phyloP scores from a whole-genome alignment of 1,140 invertebrate genomes.

The Lordiphosa stackelbergi region DNA sequence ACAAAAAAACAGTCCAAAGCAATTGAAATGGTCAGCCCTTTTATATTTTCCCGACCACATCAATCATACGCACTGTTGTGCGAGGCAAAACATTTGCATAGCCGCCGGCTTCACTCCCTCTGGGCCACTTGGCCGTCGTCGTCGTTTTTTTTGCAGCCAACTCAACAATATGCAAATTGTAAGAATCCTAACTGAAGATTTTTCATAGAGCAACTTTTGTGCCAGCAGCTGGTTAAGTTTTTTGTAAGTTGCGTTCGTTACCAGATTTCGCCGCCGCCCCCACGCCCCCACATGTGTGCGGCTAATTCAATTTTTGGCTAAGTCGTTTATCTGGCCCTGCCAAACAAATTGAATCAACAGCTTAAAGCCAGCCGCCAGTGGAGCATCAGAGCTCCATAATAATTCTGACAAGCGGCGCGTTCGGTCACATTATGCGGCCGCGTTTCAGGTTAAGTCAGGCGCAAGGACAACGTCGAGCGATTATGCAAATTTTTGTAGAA shows the following conservation, averaged over 20 bases:
- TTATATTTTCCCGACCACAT: slow-evolving; percentile 47
- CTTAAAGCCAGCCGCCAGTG: slow-evolving; percentile 35
- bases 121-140: slow-evolving; percentile 30
- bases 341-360: slow-evolving; percentile 62
- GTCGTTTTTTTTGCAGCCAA: slow-evolving; percentile 8
- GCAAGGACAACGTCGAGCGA: slow-evolving; percentile 26
- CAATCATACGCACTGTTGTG: slow-evolving; percentile 66
- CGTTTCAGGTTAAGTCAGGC: slow-evolving; percentile 50
- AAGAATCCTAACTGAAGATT: slow-evolving; percentile 33
- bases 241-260: slow-evolving; percentile 38
- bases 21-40: not conserved
- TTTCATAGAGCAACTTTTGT: slow-evolving; percentile 23
- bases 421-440: slow-evolving; percentile 45
- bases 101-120: slow-evolving; percentile 13
- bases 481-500: slow-evolving; percentile 55
- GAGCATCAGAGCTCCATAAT: slow-evolving; percentile 33
- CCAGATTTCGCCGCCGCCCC: no score
- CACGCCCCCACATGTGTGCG: slow-evolving; percentile 23
- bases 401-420: slow-evolving; percentile 20
- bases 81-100: slow-evolving; percentile 63
- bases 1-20: no score
- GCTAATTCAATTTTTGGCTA: slow-evolving; percentile 65
- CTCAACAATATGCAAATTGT: slow-evolving; percentile 64
- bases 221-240: slow-evolving; percentile 33
- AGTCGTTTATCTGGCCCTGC: slow-evolving; percentile 62